Percentiles rank a stretch among this genome's conserved stretches.
These are phyloP conservation scores for Trididemnum nubilum DNA, from an alignment of 23 tunicate species.

Conservation along the genomic window DNA sequence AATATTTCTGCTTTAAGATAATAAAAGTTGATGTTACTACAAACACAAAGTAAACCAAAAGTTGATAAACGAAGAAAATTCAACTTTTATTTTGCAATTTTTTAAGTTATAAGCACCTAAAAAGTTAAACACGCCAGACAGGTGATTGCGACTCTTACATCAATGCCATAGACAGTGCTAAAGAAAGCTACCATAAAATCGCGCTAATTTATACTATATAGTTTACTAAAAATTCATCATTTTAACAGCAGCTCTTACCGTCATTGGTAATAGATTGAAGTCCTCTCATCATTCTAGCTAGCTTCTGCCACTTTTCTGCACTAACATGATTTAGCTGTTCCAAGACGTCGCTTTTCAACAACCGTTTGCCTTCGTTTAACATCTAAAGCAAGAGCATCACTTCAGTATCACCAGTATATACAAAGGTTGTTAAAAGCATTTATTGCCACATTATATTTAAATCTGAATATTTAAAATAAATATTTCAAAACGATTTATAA, in stretches of 20 bases:
- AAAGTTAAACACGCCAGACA: background rate
- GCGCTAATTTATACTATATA: background rate
- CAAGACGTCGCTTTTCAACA: background rate
- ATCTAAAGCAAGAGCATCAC: background rate
- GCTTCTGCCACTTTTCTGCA: background rate
- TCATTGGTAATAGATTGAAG: background rate
- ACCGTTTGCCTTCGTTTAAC: background rate
- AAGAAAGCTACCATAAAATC: background rate
- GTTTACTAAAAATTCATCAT: background rate
- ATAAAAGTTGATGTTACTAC: background rate
- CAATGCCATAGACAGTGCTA: background rate
- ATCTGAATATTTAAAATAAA: too few species aligned
- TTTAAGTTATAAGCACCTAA: background rate
- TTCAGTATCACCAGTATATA: too few species aligned
- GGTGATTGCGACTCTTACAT: background rate
- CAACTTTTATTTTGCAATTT: background rate
- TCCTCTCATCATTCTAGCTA: background rate
- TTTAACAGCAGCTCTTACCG: background rate
- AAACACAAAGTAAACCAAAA: background rate
- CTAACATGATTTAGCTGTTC: background rate
- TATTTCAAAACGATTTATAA: too few species aligned
- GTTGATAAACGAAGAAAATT: too few species aligned
- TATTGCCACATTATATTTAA: too few species aligned
- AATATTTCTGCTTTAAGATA: background rate
- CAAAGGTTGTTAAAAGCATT: too few species aligned